Evolutionary conservation across 2,888 invertebrate species (phyloP).

Genomic region (Rhagium mordax): DNA sequence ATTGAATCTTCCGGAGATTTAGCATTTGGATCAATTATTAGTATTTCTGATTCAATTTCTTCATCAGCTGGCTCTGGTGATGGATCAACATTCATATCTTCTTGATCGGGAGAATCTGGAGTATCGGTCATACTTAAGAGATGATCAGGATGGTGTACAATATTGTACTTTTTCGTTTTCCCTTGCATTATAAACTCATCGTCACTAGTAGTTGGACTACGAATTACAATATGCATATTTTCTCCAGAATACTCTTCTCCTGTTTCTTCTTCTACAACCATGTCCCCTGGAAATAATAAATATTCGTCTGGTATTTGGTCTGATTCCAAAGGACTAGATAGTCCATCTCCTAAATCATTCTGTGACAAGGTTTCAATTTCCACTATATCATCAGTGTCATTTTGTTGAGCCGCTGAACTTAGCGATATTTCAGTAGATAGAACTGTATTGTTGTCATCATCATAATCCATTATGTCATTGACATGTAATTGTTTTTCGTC

Average conservation of each 20-base stretch:
- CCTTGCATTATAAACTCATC: conserved; percentile 68
- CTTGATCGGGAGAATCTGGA: conserved; percentile 73
- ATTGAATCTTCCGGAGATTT: conserved; percentile 78
- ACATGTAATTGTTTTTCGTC: conserved; percentile 70
- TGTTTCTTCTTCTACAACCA: conserved; percentile 72
- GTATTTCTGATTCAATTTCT: conserved; percentile 75
- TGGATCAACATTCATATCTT: conserved; percentile 69
- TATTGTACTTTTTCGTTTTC: conserved; percentile 64
- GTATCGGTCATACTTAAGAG: conserved; percentile 70
- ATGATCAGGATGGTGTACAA: conserved; percentile 67
- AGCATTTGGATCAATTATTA: conserved; percentile 75
- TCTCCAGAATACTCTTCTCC: conserved; percentile 63
- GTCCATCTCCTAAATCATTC: conserved; percentile 73
- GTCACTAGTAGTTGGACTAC: conserved; percentile 69
- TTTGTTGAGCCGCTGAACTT: conserved; percentile 74
- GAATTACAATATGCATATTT: conserved; percentile 62
- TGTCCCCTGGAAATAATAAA: conserved; percentile 76
- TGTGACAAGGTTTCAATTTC: conserved; percentile 74
- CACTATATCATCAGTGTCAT: conserved; percentile 74
- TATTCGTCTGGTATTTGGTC: conserved; percentile 76
- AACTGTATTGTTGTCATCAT: conserved; percentile 75
- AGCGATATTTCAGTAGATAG: conserved; percentile 75
- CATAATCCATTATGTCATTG: conserved; percentile 74
- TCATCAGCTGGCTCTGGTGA: conserved; percentile 70
- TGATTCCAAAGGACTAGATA: conserved; percentile 76